Conservation (phyloP, 2,113 vertebrate genomes). For the Clarias batrachus region DNA sequence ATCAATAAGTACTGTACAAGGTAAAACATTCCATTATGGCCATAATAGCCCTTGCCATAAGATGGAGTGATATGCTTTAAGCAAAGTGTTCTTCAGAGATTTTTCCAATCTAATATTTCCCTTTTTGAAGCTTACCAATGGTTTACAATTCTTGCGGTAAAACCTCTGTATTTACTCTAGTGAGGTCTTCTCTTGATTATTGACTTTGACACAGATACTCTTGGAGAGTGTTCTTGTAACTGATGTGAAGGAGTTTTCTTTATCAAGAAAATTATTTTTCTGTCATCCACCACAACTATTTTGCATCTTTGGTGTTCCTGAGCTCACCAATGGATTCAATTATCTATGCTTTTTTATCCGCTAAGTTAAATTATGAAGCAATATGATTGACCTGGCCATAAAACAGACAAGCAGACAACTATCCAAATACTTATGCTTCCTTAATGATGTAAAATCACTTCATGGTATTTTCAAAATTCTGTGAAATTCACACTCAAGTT, state of each 20-base stretch:
- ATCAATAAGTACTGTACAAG: no score
- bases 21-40: no score
- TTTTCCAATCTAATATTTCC: background rate
- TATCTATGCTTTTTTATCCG: background rate
- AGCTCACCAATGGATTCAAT: background rate
- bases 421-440: background rate
- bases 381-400: background rate
- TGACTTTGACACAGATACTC: background rate
- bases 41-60: no score
- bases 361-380: background rate
- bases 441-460: background rate
- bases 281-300: background rate
- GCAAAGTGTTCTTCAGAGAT: no score
- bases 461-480: background rate
- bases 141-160: background rate
- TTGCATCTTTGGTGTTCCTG: background rate
- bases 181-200: background rate
- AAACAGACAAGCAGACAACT: background rate
- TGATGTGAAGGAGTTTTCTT: background rate
- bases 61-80: no score
- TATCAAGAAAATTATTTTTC: background rate
- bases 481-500: background rate
- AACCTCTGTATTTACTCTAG: background rate
- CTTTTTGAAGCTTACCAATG: background rate
- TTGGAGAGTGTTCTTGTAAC: background rate